phyloP scores from a whole-genome alignment of 30 jellyfish, hydroid and myxozoan genomes.

The Nemopilema nomurai region DNA sequence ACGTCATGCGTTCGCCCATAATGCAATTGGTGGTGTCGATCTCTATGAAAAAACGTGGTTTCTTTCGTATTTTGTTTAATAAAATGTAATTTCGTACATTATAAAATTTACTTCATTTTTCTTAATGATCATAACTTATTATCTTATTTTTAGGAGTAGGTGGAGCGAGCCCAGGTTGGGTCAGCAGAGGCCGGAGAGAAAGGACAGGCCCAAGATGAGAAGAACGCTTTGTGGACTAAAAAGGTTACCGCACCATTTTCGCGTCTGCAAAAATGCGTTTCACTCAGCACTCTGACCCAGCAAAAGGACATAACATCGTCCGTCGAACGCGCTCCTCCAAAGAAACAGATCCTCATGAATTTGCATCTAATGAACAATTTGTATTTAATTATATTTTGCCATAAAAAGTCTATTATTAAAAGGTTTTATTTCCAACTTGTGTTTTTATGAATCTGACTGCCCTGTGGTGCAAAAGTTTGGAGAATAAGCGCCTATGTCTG shows the following conservation, averaged over 20 bases:
- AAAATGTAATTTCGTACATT: too few species aligned
- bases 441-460: too few species aligned
- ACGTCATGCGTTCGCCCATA: constrained; percentile 54
- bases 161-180: background rate
- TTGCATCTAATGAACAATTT: background rate
- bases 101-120: too few species aligned
- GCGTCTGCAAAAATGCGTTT: background rate
- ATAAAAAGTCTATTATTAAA: too few species aligned
- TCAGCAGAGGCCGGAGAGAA: background rate
- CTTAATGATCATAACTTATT: too few species aligned
- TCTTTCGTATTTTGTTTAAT: too few species aligned
- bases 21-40: constrained; percentile 13
- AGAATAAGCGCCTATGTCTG: too few species aligned
- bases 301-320: background rate
- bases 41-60: background rate
- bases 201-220: background rate
- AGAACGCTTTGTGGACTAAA: background rate
- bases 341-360: background rate
- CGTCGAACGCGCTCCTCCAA: background rate
- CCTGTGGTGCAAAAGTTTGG: too few species aligned
- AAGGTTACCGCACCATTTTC: background rate
- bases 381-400: background rate
- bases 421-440: too few species aligned
- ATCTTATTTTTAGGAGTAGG: background rate
- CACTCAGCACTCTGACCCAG: background rate